Conservation (phyloP, 1,140 invertebrate species). For the Eumaeus atala region DNA sequence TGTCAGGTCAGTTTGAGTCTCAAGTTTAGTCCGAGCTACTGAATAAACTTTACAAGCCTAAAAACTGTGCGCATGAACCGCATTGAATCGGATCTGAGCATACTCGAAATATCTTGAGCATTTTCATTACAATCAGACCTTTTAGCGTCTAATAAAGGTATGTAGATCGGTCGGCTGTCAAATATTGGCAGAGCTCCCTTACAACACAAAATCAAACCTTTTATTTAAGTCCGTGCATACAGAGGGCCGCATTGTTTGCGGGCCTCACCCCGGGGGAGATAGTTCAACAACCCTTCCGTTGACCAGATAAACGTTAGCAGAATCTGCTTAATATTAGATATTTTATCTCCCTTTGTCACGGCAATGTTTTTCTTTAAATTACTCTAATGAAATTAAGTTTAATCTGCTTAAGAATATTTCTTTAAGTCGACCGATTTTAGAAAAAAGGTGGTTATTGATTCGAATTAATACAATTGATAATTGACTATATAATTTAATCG, state of each 20-base stretch:
- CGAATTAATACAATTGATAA: no score
- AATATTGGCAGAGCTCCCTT: conserved; percentile 61
- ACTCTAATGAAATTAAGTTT: no score
- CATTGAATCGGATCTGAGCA: no score
- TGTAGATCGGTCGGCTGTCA: conserved; percentile 57
- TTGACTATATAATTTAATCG: no score
- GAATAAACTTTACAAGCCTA: no score
- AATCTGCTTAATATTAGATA: conserved; percentile 22
- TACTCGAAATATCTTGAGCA: background rate
- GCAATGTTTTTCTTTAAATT: no score
- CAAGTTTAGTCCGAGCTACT: no score
- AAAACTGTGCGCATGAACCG: no score
- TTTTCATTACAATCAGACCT: conserved; percentile 6
- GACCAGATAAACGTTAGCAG: conserved; percentile 33
- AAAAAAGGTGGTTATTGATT: no score
- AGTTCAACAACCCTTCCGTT: conserved; percentile 67
- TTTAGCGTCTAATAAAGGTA: conserved; percentile 50
- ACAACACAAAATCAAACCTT: conserved; percentile 74
- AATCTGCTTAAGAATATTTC: no score
- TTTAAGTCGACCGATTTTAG: no score
- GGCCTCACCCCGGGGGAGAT: conserved; percentile 48
- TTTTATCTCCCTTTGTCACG: background rate
- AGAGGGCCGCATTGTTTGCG: conserved; percentile 55
- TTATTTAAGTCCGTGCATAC: conserved; percentile 69
- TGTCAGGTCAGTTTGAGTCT: no score